These are phyloP conservation scores for Chondrilla cf. caribensis DNA, from an alignment of 37 sponge, comb jelly and placozoan species.

Conservation along the genomic window DNA sequence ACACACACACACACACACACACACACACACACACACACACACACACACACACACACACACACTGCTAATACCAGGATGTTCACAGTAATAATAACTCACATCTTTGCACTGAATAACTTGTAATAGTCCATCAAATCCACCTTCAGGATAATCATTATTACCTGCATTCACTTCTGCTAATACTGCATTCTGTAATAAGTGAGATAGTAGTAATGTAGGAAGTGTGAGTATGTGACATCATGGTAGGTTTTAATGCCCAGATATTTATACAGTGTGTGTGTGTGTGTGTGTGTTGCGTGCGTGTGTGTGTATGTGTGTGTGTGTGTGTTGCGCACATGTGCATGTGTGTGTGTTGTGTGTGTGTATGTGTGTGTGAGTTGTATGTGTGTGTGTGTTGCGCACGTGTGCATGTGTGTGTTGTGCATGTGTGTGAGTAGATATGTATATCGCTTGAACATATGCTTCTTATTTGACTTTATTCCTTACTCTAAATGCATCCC, in stretches of 20 bases:
- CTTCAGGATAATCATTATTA: conserved; percentile 45
- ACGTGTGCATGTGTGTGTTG: too few relatives aligned
- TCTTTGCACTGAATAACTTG: conserved; percentile 16
- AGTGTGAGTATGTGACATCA: too few relatives aligned
- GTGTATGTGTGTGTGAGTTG: too few relatives aligned
- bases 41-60: conserved; percentile 20
- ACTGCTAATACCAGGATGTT: too few relatives aligned
- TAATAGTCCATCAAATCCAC: conserved; percentile 7
- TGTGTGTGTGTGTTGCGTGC: too few relatives aligned
- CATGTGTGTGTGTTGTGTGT: too few relatives aligned
- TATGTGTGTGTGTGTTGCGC: too few relatives aligned
- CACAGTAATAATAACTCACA: background rate
- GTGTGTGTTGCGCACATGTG: background rate
- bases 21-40: conserved; percentile 25
- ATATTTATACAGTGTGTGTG: too few relatives aligned
- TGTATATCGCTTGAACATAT: background rate
- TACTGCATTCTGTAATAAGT: conserved; percentile 13
- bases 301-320: too few relatives aligned
- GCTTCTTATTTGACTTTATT: background rate
- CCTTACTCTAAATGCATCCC: background rate
- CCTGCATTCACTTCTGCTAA: conserved; percentile 20
- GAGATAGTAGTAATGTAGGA: background rate
- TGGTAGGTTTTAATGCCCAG: too few relatives aligned
- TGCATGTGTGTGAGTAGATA: too few relatives aligned
- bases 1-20: conserved; percentile 12